Evolutionary conservation across 2,113 vertebrate genomes (phyloP), one percentile per base, ranked within the genome.

Genomic region (Pseudopipra pipra): DNA sequence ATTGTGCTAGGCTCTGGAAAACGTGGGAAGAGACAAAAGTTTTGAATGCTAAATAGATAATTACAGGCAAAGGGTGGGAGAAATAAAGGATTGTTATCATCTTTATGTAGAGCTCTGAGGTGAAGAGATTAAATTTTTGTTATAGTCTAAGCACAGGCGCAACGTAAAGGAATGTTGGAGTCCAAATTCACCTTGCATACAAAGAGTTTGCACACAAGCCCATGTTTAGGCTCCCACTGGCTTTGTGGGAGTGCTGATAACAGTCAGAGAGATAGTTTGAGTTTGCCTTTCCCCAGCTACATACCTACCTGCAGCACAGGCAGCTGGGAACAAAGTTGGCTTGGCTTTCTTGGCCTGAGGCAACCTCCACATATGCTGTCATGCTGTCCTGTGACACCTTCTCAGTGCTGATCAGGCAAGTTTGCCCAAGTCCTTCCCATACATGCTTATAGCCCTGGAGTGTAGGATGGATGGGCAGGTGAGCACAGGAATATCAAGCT

Each of bases 21-120:
- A 95, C 13, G 41, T 94, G 92, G 79, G 83, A 95, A 94, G 76
- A 96, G 52, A 93, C 73, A 96, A 89, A 95, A 93, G 65, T 90
- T 93, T 93, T 92, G 88, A 92, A 90, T 72, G 68, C 7, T 94
- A 93, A 87, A 90, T 41, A 86, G 92, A 68, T 89, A 95, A 96
- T 97, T 96, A 96, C 73, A 96, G 90, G 83, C 49, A 94, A 89
- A 84, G 72, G 14, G 73, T 75, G 76, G 88, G 68, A 92, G 83
- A 94, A 95, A 75, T 81, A 84, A 80, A 95, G 79, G 61, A 65
- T 85, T 92, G 61, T 85, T 96, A 95, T 95, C 82, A 82, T 30
- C 1, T 0, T 93, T 93, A 56, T 30, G 11, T 67, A 81, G 52
- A 67, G 63, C 84, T 75, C 39, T 61, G 90, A 83, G 78, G 59